Base-by-base conservation (phyloP, 2,888 invertebrate genomes). In the Agrypnus murinus region DNA sequence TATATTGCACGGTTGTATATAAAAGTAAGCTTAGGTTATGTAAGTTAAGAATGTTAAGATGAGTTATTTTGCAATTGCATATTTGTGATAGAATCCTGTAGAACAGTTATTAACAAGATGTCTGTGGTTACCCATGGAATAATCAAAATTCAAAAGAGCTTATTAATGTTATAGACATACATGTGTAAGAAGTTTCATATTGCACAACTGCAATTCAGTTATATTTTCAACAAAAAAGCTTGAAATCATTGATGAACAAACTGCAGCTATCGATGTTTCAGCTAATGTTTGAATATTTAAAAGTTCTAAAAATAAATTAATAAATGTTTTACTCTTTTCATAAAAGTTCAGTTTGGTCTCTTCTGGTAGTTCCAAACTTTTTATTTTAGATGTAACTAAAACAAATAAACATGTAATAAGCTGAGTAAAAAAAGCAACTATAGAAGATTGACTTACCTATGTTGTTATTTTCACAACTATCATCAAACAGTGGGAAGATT, bases 181-280 rank as follows among this genome's bases (percentile, higher is more conserved):
- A 81, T 92, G 93, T 25, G 96, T 96, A 62, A 97, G 95, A 63
- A 98, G 90, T 82, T 95, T 95, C 80, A 98, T 88, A 36, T 97
- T 93, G 75, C 95, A 93, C 71, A 97, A 89, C 84, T 98, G 98
- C 74, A 98, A 87, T 82, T 97, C 97, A 83, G 94, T 95, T 77
- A 98, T 93, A 81, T 95, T 95, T 86, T 97, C 97, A 5, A 98
- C 97, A 87, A 98, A 98, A 86, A 98, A 98, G 0, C 97, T 95
- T 70, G 96, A 93, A 14, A 97, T 94, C 15, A 96, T 95, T 64
- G 97, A 89, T 0, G 96, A 93, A 69, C 96, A 96, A 32, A 96
- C 90, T 85, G 95, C 93, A 77, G 96, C 88, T 68, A 95, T 93
- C 65, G 95, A 94, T 46, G 96, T 96, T 85, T 97, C 97, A 36